Evolutionary conservation across 2,888 invertebrate genomes (phyloP), one percentile per base, ranked within the genome.

Genomic region (Diplolepis rosae): DNA sequence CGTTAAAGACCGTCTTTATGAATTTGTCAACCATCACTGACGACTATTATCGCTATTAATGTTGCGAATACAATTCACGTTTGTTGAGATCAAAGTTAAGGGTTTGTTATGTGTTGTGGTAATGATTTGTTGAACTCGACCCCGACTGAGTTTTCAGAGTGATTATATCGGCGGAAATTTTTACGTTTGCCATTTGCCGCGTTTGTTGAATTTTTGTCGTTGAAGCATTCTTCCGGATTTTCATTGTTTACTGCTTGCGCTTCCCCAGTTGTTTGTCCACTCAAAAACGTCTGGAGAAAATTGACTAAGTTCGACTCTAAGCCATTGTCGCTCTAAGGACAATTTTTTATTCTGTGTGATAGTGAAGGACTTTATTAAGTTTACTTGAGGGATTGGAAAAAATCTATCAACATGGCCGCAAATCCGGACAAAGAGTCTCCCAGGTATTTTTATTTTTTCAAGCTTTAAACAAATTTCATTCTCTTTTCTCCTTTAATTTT

Each of bases 391-490:
- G 61, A 61, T 61, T 61, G 61, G n/a, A 27, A 22, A 35, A 61
- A 5, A n/a, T 0, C 7, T 24, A n/a, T 24, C 35, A 61, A 7
- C 72, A 87, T 88, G 88, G 86, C 88, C 80, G 83, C 83, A 70
- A 85, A 82, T 76, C 84, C 85, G 68, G 87, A 87, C 70, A 88
- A 87, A 74, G 87, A 88, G 78, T 88, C 87, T 54, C 87, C 88
- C 72, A 88, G 88, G 88, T 88, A 87, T 65, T 61, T 66, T n/a
- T 48, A 73, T 61, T 13, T 48, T 67, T 51, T 50, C 13, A 27
- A 27, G n/a, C n/a, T n/a, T n/a, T n/a, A n/a, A n/a, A n/a, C n/a
- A n/a, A n/a, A n/a, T n/a, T n/a, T n/a, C n/a, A n/a, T n/a, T n/a
- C n/a, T n/a, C n/a, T n/a, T n/a, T n/a, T n/a, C n/a, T n/a, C n/a